A percentile compares a stretch with the other conserved stretches of the same genome.
Evolutionary conservation across 37 sponge, comb jelly and placozoan species (phyloP).

Genomic region (Cladorhizidae sp.): DNA sequence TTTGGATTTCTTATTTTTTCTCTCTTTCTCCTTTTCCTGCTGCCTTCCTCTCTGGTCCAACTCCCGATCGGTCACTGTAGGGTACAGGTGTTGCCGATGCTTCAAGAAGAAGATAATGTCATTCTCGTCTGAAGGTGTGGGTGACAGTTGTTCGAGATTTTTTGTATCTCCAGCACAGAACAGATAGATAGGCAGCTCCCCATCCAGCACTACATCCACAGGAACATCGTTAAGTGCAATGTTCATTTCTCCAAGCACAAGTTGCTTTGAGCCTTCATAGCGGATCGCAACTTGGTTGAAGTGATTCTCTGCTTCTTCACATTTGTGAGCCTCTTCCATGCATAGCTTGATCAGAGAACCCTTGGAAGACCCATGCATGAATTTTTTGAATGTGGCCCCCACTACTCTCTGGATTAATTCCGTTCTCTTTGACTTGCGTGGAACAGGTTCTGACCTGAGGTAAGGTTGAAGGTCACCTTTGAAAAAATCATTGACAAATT

Average conservation of each 20-base stretch:
- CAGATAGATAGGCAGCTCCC: constrained; percentile 36
- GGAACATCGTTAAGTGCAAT: constrained; percentile 61
- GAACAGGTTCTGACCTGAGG: constrained; percentile 60
- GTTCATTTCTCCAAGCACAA: constrained; percentile 64
- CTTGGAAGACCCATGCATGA: constrained; percentile 47
- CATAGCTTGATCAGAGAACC: constrained; percentile 56
- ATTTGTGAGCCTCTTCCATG: constrained; percentile 26
- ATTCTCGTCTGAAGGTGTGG: constrained; percentile 52
- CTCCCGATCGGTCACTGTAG: constrained; percentile 14
- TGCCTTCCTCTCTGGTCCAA: constrained; percentile 13
- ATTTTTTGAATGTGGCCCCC: constrained; percentile 70
- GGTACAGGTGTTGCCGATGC: constrained; percentile 7
- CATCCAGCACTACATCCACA: constrained; percentile 1
- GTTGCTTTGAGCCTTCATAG: constrained; percentile 27
- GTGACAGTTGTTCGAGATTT: constrained; percentile 31
- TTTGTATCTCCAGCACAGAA: constrained; percentile 25
- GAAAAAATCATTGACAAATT: constrained; percentile 77
- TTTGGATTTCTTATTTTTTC: constrained; percentile 5
- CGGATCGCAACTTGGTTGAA: constrained; percentile 26
- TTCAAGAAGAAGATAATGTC: constrained; percentile 52
- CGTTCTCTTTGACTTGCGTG: constrained; percentile 41
- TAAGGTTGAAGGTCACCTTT: constrained; percentile 54
- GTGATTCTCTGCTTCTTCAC: constrained; percentile 41
- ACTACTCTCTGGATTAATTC: constrained; percentile 74
- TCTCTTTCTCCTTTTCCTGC: not conserved